Conservation (phyloP, 2,113 vertebrate genomes). For the Chaetura pelagica region DNA sequence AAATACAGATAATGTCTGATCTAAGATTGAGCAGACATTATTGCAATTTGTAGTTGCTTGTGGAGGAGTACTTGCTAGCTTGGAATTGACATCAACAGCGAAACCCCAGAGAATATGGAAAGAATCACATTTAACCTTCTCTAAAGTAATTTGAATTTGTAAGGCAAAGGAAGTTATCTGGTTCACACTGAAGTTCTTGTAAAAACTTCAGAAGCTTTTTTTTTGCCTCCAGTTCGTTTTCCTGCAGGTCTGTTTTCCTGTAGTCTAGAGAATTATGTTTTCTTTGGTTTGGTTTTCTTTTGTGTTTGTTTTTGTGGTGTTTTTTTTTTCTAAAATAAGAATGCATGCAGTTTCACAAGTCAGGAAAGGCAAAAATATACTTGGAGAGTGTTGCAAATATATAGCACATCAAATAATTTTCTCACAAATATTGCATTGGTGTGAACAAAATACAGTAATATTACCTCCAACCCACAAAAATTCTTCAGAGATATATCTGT, state of each 20-base stretch:
- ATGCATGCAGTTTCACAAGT: not conserved
- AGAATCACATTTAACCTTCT: conserved; percentile 52
- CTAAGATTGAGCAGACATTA: not conserved
- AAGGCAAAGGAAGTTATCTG: conserved; percentile 7
- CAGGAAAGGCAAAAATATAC: not conserved
- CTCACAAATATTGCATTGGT: not conserved
- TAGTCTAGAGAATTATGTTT: not conserved
- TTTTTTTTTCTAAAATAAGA: not conserved
- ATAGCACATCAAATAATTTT: not conserved
- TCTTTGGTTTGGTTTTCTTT: not conserved
- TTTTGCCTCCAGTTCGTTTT: not conserved
- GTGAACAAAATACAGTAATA: not conserved
- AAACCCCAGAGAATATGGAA: not conserved
- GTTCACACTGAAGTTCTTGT: not conserved
- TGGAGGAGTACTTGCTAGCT: not conserved
- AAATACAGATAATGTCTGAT: conserved; percentile 3
- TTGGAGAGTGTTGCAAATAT: not conserved
- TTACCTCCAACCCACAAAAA: not conserved
- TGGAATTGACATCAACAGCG: conserved; percentile 9
- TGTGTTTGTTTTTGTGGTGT: too few relatives aligned
- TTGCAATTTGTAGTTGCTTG: not conserved
- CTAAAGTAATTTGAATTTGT: conserved; percentile 26
- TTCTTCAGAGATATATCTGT: not conserved
- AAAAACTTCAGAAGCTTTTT: not conserved
- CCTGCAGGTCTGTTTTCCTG: not conserved